Conservation (phyloP, 2,888 invertebrate genomes). For the Lithophane semibrunnea region DNA sequence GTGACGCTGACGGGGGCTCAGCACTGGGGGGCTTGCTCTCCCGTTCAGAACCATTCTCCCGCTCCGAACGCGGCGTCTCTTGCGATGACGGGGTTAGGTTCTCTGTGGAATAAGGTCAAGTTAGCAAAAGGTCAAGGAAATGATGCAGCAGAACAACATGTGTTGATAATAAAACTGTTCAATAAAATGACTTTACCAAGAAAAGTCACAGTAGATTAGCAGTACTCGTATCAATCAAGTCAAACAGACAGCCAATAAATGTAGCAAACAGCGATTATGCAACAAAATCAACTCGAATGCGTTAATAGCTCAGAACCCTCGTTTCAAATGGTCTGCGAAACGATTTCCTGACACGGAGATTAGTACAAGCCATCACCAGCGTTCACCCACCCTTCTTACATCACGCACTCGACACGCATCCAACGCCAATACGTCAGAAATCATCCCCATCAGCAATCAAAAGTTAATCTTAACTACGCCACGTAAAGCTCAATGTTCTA, state of each 20-base stretch:
- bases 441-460: constrained; percentile 74
- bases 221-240: constrained; percentile 68
- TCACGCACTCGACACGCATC: constrained; percentile 87
- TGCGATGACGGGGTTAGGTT: constrained; percentile 81
- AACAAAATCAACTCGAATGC: constrained; percentile 87
- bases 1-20: constrained; percentile 85
- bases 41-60: constrained; percentile 87
- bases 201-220: constrained; percentile 20
- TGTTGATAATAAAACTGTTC: neutral
- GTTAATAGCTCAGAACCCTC: constrained; percentile 87
- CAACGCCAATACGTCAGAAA: constrained; percentile 79
- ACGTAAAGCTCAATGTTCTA: constrained; percentile 77
- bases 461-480: constrained; percentile 74
- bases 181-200: neutral
- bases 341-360: constrained; percentile 91
- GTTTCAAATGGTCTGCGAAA: constrained; percentile 90
- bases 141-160: constrained; percentile 4
- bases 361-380: constrained; percentile 90
- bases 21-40: constrained; percentile 88
- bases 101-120: constrained; percentile 74
- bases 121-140: constrained; percentile 43
- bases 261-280: constrained; percentile 85
- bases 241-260: constrained; percentile 79
- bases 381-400: constrained; percentile 89
- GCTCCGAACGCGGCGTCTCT: constrained; percentile 82